Evolutionary conservation across 2,888 invertebrate species (phyloP).

Genomic region (Nephrocerus scutellatus): DNA sequence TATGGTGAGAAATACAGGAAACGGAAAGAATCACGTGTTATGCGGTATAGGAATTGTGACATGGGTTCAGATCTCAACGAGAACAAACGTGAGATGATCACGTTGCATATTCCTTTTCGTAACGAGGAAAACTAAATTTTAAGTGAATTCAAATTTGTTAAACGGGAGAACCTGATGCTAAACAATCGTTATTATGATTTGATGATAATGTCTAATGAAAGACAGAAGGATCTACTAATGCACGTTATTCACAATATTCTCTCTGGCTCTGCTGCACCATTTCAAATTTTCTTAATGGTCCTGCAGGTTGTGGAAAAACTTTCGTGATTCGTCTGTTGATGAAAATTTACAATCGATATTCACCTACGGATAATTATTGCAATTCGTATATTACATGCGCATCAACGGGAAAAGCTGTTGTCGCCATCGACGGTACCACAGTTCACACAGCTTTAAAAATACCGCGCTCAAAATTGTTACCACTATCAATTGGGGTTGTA

Average conservation of each 20-base stretch:
- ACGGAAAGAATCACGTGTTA: conserved; percentile 27
- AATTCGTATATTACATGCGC: conserved; percentile 41
- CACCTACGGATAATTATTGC: conserved; percentile 32
- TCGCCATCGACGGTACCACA: conserved; percentile 37
- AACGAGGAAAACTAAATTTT: conserved; percentile 18
- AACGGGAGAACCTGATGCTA: conserved; percentile 24
- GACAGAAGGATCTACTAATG: conserved; percentile 18
- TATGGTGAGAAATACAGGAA: conserved; percentile 16
- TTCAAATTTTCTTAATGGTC: conserved; percentile 27
- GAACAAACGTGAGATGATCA: conserved; percentile 30
- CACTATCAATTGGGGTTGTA: conserved; percentile 21
- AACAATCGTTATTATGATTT: conserved; percentile 16
- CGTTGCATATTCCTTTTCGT: conserved; percentile 34
- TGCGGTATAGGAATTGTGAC: conserved; percentile 38
- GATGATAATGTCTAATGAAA: conserved; percentile 21
- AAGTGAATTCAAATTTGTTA: conserved; percentile 16
- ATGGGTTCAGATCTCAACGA: conserved; percentile 33
- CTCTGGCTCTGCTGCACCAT: conserved; percentile 4
- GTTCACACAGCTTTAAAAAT: conserved; percentile 36
- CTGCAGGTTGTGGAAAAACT: conserved; percentile 31
- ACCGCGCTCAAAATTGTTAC: conserved; percentile 20
- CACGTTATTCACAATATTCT: conserved; percentile 17
- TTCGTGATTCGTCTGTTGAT: conserved; percentile 38
- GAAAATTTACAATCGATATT: conserved; percentile 41
- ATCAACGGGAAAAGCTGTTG: conserved; percentile 39